Evolutionary conservation across 2,113 vertebrate species (phyloP).

Genomic region (Saguinus midas): DNA sequence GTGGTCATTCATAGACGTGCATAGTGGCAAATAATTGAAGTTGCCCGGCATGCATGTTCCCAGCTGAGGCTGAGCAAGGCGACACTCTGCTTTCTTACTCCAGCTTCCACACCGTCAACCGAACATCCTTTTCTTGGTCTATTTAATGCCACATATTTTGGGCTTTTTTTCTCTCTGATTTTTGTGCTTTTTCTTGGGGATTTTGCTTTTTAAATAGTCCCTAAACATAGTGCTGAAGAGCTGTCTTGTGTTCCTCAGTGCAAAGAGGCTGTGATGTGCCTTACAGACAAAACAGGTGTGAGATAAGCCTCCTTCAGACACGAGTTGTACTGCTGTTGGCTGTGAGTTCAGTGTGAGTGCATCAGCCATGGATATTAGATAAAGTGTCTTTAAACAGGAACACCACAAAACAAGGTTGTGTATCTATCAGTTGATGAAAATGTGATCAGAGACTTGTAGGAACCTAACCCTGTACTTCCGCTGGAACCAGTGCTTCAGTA

Average conservation of each 20-base stretch:
- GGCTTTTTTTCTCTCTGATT: neutral
- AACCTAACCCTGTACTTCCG: neutral
- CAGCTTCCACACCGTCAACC: neutral
- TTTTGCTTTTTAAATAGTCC: conserved; percentile 21
- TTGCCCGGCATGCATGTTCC: neutral
- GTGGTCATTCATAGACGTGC: neutral
- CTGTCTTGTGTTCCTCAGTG: neutral
- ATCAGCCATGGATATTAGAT: neutral
- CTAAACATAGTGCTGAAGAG: neutral
- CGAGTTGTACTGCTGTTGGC: neutral
- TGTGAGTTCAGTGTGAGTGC: neutral
- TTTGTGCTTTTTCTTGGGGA: conserved; percentile 14
- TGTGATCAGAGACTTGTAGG: neutral
- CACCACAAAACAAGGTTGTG: neutral
- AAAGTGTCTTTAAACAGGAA: neutral
- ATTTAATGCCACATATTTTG: neutral
- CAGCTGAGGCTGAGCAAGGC: neutral
- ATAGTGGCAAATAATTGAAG: neutral
- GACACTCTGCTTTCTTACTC: neutral
- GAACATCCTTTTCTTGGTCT: neutral
- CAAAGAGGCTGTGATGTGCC: neutral
- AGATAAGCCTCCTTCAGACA: neutral
- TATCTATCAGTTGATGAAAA: neutral
- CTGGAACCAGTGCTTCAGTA: neutral
- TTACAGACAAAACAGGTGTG: neutral